These are phyloP conservation scores for Dufourea novaeangliae DNA, from an alignment of 1,140 invertebrate species.

Conservation along the genomic window DNA sequence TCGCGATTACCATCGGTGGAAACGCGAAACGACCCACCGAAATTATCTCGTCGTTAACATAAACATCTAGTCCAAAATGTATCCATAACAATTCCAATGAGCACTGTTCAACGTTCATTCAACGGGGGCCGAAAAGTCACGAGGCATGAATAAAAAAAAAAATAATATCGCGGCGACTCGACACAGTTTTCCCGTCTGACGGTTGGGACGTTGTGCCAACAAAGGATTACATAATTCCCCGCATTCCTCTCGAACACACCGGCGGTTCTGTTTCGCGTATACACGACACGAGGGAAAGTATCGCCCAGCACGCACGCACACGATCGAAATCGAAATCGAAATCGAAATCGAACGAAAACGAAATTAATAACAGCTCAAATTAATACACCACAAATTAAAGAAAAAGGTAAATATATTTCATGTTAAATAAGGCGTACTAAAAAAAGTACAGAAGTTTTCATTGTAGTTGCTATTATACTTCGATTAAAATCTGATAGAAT, in stretches of 20 bases:
- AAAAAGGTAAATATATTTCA: no score
- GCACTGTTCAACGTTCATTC: no score
- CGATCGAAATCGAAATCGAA: slow-evolving; percentile 19
- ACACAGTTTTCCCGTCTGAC: slow-evolving; percentile 37
- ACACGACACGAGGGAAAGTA: slow-evolving; percentile 51
- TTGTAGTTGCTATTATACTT: no score
- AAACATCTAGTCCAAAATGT: no score
- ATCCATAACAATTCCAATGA: no score
- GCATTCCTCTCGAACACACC: slow-evolving; percentile 68
- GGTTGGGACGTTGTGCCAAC: slow-evolving; percentile 65
- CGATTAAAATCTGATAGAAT: no score
- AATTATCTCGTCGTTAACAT: no score
- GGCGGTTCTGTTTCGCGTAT: neutral
- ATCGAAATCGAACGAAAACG: slow-evolving; percentile 7
- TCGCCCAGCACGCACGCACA: neutral
- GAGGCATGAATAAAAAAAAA: neutral
- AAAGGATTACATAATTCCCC: slow-evolving; percentile 72
- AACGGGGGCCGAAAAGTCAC: slow-evolving; percentile 9
- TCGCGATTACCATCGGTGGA: slow-evolving; percentile 9
- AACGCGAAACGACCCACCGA: neutral
- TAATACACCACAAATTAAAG: no score
- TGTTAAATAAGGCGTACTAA: no score
- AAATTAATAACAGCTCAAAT: no score
- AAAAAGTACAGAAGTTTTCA: no score
- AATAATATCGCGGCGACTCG: slow-evolving; percentile 23